Evolutionary conservation across 2,797 vertebrate species (phyloP), one percentile per base, ranked within the genome.

Genomic region (Peromyscus eremicus): DNA sequence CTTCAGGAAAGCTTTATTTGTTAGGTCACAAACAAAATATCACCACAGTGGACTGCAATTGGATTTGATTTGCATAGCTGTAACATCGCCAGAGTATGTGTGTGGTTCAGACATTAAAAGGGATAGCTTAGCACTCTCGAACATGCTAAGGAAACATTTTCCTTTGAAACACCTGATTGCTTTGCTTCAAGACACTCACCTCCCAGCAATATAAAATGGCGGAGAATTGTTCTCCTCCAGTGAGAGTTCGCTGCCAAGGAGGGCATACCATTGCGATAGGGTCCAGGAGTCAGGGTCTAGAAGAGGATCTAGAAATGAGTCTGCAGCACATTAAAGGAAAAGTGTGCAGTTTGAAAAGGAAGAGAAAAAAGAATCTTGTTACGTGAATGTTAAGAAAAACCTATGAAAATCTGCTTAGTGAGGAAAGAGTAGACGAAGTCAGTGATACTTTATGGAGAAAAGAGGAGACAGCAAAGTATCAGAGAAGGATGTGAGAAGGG

Each of bases 31-130:
- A 17, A 55, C 55, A 55, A 16, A 55, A 55, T 55, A 55, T 55
- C 55, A 17, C 55, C 55, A 55, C 55, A 55, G 55, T 83, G 68
- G 92, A 55, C 23, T 70, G 92, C 79, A 95, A 94, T 92, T 83
- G 79, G 93, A 95, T 97, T 97, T 97, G 86, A 96, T 97, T 93
- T 94, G 94, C 55, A 89, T 55, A 86, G 37, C 52, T 95, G 49
- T 94, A 93, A 86, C 89, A 89, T 79, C 94, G 64, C 55, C 43
- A 91, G 91, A 89, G 80, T 83, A 91, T 91, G 34, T 92, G 57
- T 83, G 32, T 82, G 57, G 19, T 70, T 95, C 86, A 95, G 84
- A 95, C 37, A 64, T 92, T 94, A 49, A 64, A 96, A 86, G 92
- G n/a, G 40, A 90, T 92, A 91, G 64, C 86, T 96, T 94, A 77